A percentile compares a stretch with the other conserved stretches of the same genome.
phyloP scores from a whole-genome alignment of 2,888 invertebrate genomes.

The Epirrhoe tristata region DNA sequence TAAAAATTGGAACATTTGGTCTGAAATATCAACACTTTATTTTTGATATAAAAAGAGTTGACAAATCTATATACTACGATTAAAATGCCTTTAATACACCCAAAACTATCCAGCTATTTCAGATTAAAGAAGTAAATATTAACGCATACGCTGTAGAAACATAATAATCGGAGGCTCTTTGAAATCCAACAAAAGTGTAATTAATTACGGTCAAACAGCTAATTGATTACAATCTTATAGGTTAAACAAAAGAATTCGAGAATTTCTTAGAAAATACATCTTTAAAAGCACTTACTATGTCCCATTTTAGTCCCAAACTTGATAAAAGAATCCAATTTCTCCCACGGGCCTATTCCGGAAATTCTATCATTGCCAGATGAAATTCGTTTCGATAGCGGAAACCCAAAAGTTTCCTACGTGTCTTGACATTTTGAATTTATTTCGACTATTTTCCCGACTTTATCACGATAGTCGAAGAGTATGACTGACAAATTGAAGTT shows the following conservation, averaged over 20 bases:
- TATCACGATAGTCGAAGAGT: slow-evolving; percentile 22
- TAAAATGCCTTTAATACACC: too few relatives aligned
- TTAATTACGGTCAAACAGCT: too few relatives aligned
- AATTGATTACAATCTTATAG: too few relatives aligned
- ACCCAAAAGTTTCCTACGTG: slow-evolving; percentile 18
- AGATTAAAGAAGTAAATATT: too few relatives aligned
- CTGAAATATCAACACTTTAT: too few relatives aligned
- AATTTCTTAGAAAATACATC: not conserved
- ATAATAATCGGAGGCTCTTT: too few relatives aligned
- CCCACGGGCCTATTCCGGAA: slow-evolving; percentile 23
- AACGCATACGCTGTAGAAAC: too few relatives aligned
- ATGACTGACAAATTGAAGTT: slow-evolving; percentile 26
- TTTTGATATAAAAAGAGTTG: too few relatives aligned
- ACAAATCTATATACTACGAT: too few relatives aligned
- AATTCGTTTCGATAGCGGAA: slow-evolving; percentile 32
- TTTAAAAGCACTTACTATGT: not conserved
- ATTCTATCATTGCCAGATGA: slow-evolving; percentile 19
- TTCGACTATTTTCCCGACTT: slow-evolving; percentile 20
- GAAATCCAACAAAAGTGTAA: too few relatives aligned
- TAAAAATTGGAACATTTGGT: not conserved
- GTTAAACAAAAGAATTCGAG: too few relatives aligned
- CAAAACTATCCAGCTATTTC: too few relatives aligned
- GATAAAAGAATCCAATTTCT: slow-evolving; percentile 30
- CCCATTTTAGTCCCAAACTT: slow-evolving; percentile 18
- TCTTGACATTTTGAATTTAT: slow-evolving; percentile 29